A percentile compares a stretch with the other conserved stretches of the same genome.
Evolutionary conservation across 2,113 vertebrate genomes (phyloP).

Genomic region (Oreochromis spilurus): DNA sequence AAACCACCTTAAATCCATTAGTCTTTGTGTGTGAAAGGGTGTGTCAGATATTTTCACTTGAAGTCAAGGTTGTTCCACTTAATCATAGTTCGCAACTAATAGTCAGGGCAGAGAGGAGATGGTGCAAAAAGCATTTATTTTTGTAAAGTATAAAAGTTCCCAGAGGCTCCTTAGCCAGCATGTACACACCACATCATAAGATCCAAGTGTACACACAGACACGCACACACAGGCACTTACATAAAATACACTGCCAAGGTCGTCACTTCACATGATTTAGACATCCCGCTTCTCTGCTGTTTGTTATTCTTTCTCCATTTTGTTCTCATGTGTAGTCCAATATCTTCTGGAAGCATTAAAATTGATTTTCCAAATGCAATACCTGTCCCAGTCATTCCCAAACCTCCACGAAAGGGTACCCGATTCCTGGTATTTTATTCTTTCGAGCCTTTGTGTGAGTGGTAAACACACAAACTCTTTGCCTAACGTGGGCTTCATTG

Average conservation of each 20-base stretch:
- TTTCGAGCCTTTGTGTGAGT: background rate
- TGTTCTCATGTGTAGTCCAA: background rate
- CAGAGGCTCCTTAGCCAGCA: background rate
- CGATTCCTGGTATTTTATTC: background rate
- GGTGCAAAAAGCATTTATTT: background rate
- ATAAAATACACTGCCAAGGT: background rate
- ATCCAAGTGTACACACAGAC: background rate
- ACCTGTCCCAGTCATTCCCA: background rate
- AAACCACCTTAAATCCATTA: background rate
- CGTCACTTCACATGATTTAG: background rate
- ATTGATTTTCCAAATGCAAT: background rate
- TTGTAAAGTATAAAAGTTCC: background rate
- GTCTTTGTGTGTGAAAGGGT: background rate
- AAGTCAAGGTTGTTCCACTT: conserved; percentile 2
- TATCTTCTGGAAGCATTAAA: background rate
- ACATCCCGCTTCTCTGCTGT: background rate
- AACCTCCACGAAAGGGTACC: background rate
- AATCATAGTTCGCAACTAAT: background rate
- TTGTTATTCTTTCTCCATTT: background rate
- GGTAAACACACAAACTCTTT: background rate
- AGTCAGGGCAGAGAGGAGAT: background rate
- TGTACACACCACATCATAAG: background rate
- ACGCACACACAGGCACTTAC: background rate
- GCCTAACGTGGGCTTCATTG: background rate
- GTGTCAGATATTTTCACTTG: background rate